Base-by-base conservation (phyloP, 2,797 vertebrate species). In the Australoheros facetus region DNA sequence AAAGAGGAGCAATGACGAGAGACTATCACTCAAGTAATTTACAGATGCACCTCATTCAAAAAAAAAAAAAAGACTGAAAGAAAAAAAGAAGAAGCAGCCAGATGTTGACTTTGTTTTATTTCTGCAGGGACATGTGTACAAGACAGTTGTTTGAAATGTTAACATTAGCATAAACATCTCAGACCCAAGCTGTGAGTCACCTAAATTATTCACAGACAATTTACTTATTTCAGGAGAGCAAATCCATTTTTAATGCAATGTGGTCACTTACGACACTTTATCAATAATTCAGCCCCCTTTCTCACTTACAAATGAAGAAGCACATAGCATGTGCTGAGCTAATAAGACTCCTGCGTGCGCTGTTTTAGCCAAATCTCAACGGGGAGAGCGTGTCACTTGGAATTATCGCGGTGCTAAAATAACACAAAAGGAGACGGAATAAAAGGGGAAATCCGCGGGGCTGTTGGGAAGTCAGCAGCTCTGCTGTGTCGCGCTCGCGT, bases 191-290 rank as follows among this genome's bases (percentile, higher is more conserved):
- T 87, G 86, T 12, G 87, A 88, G 75, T 53, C 78, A 4, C 37
- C 80, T 94, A 73, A 93, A 95, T 95, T 91, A 94, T 95, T 95
- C 89, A 95, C 86, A 69, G 71, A 86, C 91, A 89, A 92, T 94
- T 94, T 91, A 94, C 93, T 94, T 89, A 92, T 94, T 93, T 92
- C 89, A 91, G 91, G 90, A 90, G 85, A 64, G 80, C 48, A 5
- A 69, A 93, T 94, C 77, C 82, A 94, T 95, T 91, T 95, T 95
- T 95, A 93, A 95, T 94, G 93, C 82, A 23, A 75, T 71, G 81
- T 82, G 93, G 93, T 93, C 93, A 93, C 92, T 94, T 90, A 87
- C 88, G 90, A 92, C 89, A 86, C 85, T 14, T 64, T 64, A 91
- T 95, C 88, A 93, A 95, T 94, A 93, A 94, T 95, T 89, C 84